A percentile compares a stretch with the other conserved stretches of the same genome.
Conservation (phyloP, 2,113 vertebrate genomes). For the Pagrus major region DNA sequence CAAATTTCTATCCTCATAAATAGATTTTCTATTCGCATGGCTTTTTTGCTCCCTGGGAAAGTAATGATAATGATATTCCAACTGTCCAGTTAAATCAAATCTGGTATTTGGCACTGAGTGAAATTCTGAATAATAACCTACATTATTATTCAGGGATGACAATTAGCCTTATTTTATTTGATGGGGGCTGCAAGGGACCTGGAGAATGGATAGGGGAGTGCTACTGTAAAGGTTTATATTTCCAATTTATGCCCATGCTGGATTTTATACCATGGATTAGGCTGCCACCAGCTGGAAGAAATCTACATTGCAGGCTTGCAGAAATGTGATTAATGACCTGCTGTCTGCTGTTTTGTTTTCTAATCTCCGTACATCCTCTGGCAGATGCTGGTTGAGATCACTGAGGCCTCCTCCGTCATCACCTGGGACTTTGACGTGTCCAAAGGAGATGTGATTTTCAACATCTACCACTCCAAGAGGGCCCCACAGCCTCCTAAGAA, state of each 20-base stretch:
- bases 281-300: conserved; percentile 56
- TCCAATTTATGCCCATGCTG: neutral
- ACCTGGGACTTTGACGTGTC: conserved; percentile 98
- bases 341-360: conserved; percentile 2
- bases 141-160: too few species aligned
- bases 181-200: too few species aligned
- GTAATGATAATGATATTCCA: too few species aligned
- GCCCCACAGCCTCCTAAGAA: conserved; percentile 90
- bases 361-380: conserved; percentile 6
- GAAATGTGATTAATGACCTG: conserved; percentile 7
- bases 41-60: too few species aligned
- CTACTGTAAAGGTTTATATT: neutral
- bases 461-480: conserved; percentile 94
- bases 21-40: too few species aligned
- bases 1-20: too few species aligned
- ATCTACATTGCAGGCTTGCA: neutral
- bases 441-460: conserved; percentile 95
- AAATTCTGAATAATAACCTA: too few species aligned
- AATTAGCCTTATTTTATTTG: too few species aligned
- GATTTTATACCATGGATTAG: conserved; percentile 32
- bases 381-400: conserved; percentile 93
- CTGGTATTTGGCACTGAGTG: too few species aligned
- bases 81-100: too few species aligned
- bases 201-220: too few species aligned
- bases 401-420: conserved; percentile 94